Evolutionary conservation across 2,888 invertebrate genomes (phyloP).

Genomic region (Sceliomorpha sp.): DNA sequence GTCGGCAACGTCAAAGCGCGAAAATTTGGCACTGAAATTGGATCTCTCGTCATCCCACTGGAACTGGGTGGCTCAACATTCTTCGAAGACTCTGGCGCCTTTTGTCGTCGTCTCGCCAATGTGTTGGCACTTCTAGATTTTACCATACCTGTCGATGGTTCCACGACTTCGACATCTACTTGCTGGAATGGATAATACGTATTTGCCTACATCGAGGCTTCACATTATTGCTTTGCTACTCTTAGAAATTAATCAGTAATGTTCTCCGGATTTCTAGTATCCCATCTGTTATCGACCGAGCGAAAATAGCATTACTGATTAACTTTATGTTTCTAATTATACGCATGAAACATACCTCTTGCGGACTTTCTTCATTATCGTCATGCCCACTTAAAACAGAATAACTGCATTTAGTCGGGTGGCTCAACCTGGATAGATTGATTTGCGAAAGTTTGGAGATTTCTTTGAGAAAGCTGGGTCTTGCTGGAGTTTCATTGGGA

Average conservation of each 20-base stretch:
- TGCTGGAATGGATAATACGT: slow-evolving; percentile 80
- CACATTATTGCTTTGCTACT: too few species aligned
- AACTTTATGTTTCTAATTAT: slow-evolving; percentile 7
- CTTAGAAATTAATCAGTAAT: slow-evolving; percentile 24
- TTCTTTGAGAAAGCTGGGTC: slow-evolving; percentile 83
- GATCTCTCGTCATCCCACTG: slow-evolving; percentile 83
- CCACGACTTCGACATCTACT: slow-evolving; percentile 76
- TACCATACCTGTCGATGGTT: slow-evolving; percentile 79
- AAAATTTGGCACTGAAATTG: slow-evolving; percentile 88
- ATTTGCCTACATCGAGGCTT: slow-evolving; percentile 77
- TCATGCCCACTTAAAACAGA: slow-evolving; percentile 84
- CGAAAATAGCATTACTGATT: background rate
- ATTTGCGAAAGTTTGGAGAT: slow-evolving; percentile 87
- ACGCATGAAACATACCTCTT: slow-evolving; percentile 68
- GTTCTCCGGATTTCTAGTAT: too few species aligned
- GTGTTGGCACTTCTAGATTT: slow-evolving; percentile 81
- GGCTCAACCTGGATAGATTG: slow-evolving; percentile 85
- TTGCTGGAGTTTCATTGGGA: slow-evolving; percentile 78
- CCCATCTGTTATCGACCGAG: too few species aligned
- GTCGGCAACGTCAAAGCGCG: slow-evolving; percentile 84
- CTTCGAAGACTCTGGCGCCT: slow-evolving; percentile 61
- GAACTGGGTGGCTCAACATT: slow-evolving; percentile 51
- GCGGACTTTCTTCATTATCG: slow-evolving; percentile 85
- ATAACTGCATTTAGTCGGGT: slow-evolving; percentile 85
- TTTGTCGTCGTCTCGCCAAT: slow-evolving; percentile 75